Conservation (phyloP, 2,797 vertebrate genomes). For the Anas acuta region DNA sequence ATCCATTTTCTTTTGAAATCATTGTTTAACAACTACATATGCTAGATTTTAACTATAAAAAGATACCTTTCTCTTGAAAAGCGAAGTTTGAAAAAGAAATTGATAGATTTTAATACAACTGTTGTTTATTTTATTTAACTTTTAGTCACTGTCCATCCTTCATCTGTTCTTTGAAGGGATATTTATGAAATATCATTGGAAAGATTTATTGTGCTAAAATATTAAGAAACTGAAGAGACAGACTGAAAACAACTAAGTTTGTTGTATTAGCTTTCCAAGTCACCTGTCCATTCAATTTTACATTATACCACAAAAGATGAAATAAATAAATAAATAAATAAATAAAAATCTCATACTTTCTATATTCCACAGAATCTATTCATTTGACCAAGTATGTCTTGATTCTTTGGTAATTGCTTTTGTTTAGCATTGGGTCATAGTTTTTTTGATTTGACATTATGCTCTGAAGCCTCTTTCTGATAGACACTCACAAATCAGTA, state of each 20-base stretch:
- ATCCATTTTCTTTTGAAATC: not conserved
- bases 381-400: not conserved
- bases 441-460: not conserved
- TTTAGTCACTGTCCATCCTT: not conserved
- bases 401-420: not conserved
- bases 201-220: not conserved
- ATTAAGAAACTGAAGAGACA: not conserved
- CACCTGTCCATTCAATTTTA: not conserved
- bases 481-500: not conserved
- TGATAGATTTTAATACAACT: not conserved
- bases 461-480: not conserved
- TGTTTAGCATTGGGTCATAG: not conserved
- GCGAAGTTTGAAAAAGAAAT: no score
- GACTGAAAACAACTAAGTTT: not conserved
- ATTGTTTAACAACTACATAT: not conserved
- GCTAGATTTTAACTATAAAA: not conserved
- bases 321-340: no score
- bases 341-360: not conserved
- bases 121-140: not conserved
- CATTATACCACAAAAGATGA: not conserved
- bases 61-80: not conserved
- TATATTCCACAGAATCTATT: not conserved
- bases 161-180: not conserved
- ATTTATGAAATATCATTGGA: not conserved
- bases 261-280: not conserved